A percentile compares a stretch with the other conserved stretches of the same genome.
Evolutionary conservation across 2,113 vertebrate genomes (phyloP).

Genomic region (Callaeas wilsoni): DNA sequence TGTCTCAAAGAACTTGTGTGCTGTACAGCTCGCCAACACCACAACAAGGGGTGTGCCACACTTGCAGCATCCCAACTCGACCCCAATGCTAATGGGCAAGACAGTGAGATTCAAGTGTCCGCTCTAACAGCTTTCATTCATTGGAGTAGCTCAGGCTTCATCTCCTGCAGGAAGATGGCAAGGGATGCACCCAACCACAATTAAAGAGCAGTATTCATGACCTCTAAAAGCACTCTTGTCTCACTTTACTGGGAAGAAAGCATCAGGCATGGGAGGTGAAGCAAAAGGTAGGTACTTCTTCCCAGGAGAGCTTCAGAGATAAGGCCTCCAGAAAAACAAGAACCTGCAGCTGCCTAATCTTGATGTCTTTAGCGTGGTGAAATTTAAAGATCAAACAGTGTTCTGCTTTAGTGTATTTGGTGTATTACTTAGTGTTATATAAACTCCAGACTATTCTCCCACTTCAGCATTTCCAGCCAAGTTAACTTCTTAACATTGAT

Average conservation of each 20-base stretch:
- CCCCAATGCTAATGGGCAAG: accelerated
- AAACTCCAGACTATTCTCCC: not conserved
- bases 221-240: not conserved
- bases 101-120: not conserved
- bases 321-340: not conserved
- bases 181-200: not conserved
- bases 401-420: not conserved
- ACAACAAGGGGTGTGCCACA: accelerated
- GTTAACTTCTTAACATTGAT: not conserved
- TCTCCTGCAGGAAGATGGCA: not conserved
- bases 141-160: not conserved
- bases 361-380: not conserved
- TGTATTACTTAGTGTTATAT: not conserved
- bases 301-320: not conserved
- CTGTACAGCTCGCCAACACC: not conserved
- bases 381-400: not conserved
- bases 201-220: not conserved
- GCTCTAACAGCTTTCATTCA: not conserved
- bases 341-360: not conserved
- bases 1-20: not conserved
- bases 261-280: not conserved
- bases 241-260: not conserved
- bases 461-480: not conserved
- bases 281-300: not conserved
- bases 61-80: accelerated